Base-by-base conservation (phyloP, 2,888 invertebrate species). In the Synergus gifuensis region DNA sequence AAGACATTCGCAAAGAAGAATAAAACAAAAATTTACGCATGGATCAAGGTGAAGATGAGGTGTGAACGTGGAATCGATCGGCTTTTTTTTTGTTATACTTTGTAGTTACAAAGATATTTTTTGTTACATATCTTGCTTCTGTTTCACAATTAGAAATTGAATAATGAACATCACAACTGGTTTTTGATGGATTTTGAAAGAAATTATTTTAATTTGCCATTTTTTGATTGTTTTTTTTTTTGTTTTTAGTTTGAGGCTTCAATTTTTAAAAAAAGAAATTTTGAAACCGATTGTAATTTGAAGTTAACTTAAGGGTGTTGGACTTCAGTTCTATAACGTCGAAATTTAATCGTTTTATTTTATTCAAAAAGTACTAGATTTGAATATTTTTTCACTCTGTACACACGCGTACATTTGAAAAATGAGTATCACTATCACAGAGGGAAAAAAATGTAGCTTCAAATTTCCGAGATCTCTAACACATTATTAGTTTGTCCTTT, bases 1-100 rank as follows among this genome's bases (percentile, higher is more conserved):
- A 81, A 83, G 79, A 79, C 80, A 44, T 78, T 66, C 58, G n/a
- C 60, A 62, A 60, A 60, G 40, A 64, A 64, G 49, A 66, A 42
- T 60, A 77, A 49, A 66, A 8, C 2, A 5, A 77, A 40, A 36
- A 54, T 46, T n/a, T 66, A n/a, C n/a, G 14, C 7, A 36, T 54
- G 73, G 49, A 69, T 69, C 49, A 49, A 69, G 69, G 73, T 36
- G 60, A 60, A 58, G 66, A 77, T 66, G 77, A 64, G 36, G 2
- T 28, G 22, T 28, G 22, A 64, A 54, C 49, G 66, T 54, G 49
- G 69, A 69, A 49, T 69, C 49, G 28, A 69, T 8, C 49, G 49
- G 69, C 28, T 69, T 36, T 18, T 22, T 22, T 46, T 46, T 69
- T 5, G 2, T 44, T 67, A 5, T 22, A 69, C 16, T 67, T 67